phyloP scores from a whole-genome alignment of 1,140 invertebrate species.

The Drosophila seguyi region DNA sequence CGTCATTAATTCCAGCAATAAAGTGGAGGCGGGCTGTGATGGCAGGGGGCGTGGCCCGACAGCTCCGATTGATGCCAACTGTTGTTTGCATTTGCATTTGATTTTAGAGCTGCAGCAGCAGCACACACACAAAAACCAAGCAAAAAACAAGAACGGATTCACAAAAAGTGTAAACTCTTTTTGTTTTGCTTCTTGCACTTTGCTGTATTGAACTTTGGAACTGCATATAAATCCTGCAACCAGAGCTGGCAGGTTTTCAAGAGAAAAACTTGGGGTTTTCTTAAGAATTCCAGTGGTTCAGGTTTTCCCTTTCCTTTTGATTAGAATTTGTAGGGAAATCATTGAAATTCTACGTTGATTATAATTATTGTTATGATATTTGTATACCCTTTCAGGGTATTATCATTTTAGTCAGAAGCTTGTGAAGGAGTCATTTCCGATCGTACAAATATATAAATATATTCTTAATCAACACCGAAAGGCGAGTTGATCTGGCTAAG shows the following conservation, averaged over 20 bases:
- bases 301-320: background rate
- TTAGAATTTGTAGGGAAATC: background rate
- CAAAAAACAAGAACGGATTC: slow-evolving; percentile 5
- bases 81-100: slow-evolving; percentile 83
- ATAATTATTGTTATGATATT: too few species aligned
- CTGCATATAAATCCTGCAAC: slow-evolving; percentile 61
- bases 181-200: slow-evolving; percentile 63
- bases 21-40: slow-evolving; percentile 28
- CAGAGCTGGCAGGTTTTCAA: slow-evolving; percentile 33
- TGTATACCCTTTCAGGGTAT: too few species aligned
- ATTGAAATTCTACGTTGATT: too few species aligned
- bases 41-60: slow-evolving; percentile 33
- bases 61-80: slow-evolving; percentile 79
- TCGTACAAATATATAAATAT: too few species aligned
- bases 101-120: slow-evolving; percentile 59
- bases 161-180: slow-evolving; percentile 37
- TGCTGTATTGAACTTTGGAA: slow-evolving; percentile 45
- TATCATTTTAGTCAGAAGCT: too few species aligned
- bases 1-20: slow-evolving; percentile 80
- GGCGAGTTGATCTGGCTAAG: too few species aligned
- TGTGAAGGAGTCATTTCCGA: too few species aligned
- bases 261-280: background rate
- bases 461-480: too few species aligned
- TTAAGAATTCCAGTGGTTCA: background rate
- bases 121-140: slow-evolving; percentile 10